Conservation (phyloP, 1,140 invertebrate species). For the Pentalonia nigronervosa region DNA sequence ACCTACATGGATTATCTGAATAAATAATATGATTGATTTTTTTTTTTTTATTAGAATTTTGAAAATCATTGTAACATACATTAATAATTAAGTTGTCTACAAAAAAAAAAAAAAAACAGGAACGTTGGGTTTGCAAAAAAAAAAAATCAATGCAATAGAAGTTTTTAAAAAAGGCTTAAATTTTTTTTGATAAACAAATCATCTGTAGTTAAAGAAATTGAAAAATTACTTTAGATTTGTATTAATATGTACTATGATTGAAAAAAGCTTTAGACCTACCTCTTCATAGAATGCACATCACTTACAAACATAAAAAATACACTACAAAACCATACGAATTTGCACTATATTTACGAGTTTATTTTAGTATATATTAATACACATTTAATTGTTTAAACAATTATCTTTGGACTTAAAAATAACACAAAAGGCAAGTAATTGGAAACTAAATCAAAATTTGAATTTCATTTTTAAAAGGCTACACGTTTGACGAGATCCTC, state of each 20-base stretch:
- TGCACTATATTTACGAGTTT: constrained; percentile 41
- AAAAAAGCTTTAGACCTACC: constrained; percentile 23
- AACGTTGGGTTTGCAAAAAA: constrained; percentile 42
- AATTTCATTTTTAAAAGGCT: constrained; percentile 33
- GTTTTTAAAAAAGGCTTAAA: background rate
- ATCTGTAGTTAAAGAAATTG: constrained; percentile 8
- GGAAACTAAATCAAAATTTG: constrained; percentile 32
- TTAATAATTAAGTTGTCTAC: constrained; percentile 4
- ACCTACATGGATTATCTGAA: background rate
- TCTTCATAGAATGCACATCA: background rate
- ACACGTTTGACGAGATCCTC: constrained; percentile 50
- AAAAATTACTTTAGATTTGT: background rate
- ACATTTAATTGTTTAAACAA: constrained; percentile 31
- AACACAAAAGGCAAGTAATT: constrained; percentile 53
- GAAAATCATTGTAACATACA: background rate
- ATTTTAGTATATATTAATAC: constrained; percentile 40
- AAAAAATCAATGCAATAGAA: constrained; percentile 26
- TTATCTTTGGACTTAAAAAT: constrained; percentile 54
- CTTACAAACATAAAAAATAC: constrained; percentile 11
- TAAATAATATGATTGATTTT: background rate
- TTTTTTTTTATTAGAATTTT: background rate
- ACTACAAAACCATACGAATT: constrained; percentile 44
- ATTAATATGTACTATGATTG: background rate
- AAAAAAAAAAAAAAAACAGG: constrained; percentile 24
- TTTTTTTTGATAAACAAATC: constrained; percentile 22